Conservation (phyloP, 2,113 vertebrate genomes). For the Fregetta grallaria region DNA sequence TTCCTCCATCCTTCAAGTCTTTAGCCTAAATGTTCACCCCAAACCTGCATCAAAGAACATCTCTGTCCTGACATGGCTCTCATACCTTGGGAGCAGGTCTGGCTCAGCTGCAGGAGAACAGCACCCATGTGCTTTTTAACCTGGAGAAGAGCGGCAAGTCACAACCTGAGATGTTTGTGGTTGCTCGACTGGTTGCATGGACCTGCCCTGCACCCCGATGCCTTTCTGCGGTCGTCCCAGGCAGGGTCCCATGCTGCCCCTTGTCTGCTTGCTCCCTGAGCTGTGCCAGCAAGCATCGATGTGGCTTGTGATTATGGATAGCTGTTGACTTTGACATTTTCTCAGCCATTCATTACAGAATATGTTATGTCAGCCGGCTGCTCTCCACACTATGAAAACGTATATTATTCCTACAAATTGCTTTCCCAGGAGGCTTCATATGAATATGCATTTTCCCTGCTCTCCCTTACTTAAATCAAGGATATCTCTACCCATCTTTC, state of each 20-base stretch:
- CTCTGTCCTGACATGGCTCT: neutral
- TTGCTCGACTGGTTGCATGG: neutral
- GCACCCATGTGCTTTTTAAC: too few relatives aligned
- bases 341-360: neutral
- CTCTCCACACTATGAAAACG: neutral
- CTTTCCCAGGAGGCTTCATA: neutral
- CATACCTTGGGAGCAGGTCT: neutral
- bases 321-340: neutral
- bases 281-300: fast-evolving
- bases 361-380: neutral
- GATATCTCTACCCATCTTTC: neutral
- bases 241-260: neutral
- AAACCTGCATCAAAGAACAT: neutral
- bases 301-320: neutral
- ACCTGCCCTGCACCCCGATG: neutral
- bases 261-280: neutral
- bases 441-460: constrained; percentile 5
- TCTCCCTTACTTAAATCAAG: neutral
- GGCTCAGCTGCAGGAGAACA: neutral
- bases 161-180: neutral
- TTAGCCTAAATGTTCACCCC: neutral
- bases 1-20: neutral
- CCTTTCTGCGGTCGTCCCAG: neutral
- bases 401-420: neutral
- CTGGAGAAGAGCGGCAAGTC: neutral